A percentile compares a stretch with the other conserved stretches of the same genome.
Conservation (phyloP, 2,797 vertebrate genomes). For the Melanotaenia trifasciata region DNA sequence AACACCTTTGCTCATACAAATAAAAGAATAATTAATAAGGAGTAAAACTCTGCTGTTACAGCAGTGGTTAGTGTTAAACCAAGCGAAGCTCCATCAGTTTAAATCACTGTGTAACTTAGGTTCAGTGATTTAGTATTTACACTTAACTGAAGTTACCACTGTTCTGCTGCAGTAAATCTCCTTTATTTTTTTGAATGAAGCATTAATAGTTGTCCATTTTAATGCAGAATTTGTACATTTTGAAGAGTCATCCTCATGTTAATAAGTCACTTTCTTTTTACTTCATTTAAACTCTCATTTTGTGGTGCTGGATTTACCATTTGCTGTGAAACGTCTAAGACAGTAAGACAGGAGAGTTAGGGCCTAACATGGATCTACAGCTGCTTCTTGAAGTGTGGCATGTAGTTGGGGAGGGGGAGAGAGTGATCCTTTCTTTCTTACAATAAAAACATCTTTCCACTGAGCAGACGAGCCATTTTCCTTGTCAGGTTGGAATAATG, state of each 20-base stretch:
- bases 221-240: not conserved
- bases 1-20: not conserved
- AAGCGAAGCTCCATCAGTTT: not conserved
- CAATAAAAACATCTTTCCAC: slow-evolving; percentile 9
- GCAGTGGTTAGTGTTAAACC: not conserved
- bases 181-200: not conserved
- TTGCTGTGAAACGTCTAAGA: not conserved
- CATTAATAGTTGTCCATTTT: not conserved
- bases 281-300: not conserved
- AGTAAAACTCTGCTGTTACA: not conserved
- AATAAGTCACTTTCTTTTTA: too few relatives aligned
- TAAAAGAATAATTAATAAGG: not conserved
- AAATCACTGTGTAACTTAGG: not conserved
- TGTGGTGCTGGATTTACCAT: not conserved
- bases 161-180: not conserved
- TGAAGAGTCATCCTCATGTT: not conserved
- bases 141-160: not conserved
- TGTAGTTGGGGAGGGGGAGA: not conserved
- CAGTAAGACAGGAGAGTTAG: not conserved
- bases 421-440: not conserved
- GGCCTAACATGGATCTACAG: slow-evolving; percentile 6
- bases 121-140: not conserved
- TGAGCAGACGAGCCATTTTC: slow-evolving; percentile 16
- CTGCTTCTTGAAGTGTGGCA: not conserved
- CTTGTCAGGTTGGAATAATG: slow-evolving; percentile 48